phyloP scores from a whole-genome alignment of 2,888 invertebrate genomes.

The Rhabditoides inermis region DNA sequence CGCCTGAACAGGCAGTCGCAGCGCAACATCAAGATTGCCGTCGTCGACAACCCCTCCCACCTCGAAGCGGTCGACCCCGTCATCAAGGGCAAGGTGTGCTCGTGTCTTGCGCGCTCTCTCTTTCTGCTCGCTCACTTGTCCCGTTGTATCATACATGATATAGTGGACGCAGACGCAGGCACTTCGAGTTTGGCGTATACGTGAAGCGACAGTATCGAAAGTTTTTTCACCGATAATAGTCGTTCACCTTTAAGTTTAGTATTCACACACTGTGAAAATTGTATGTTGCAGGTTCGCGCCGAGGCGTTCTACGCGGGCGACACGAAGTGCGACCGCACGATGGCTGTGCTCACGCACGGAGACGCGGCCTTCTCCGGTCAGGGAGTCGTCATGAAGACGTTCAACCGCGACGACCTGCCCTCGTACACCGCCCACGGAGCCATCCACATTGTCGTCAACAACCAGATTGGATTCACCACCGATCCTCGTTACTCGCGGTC shows the following conservation, averaged over 20 bases:
- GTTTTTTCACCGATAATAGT: too few species aligned
- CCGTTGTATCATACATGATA: too few species aligned
- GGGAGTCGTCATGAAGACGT: constrained; percentile 89
- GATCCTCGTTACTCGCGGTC: constrained; percentile 73
- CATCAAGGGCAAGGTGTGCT: constrained; percentile 80
- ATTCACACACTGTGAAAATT: too few species aligned
- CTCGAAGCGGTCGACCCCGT: constrained; percentile 88
- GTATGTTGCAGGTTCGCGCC: constrained; percentile 61
- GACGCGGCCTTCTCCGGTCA: constrained; percentile 84
- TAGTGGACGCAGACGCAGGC: too few species aligned
- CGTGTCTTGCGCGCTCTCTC: too few species aligned
- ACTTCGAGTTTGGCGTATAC: too few species aligned
- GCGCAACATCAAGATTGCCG: constrained; percentile 65
- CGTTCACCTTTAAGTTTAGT: too few species aligned
- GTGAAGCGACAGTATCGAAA: too few species aligned
- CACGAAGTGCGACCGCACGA: constrained; percentile 82
- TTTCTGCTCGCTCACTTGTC: too few species aligned
- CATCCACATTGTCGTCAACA: constrained; percentile 85
- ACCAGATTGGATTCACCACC: constrained; percentile 86
- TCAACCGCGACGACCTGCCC: constrained; percentile 85
- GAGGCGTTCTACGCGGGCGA: constrained; percentile 92
- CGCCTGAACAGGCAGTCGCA: constrained; percentile 68
- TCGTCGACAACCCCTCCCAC: constrained; percentile 84
- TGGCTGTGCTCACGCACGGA: constrained; percentile 86
- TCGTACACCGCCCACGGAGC: constrained; percentile 89